Evolutionary conservation across 2,888 invertebrate genomes (phyloP).

Genomic region (Drosophila mimetica): DNA sequence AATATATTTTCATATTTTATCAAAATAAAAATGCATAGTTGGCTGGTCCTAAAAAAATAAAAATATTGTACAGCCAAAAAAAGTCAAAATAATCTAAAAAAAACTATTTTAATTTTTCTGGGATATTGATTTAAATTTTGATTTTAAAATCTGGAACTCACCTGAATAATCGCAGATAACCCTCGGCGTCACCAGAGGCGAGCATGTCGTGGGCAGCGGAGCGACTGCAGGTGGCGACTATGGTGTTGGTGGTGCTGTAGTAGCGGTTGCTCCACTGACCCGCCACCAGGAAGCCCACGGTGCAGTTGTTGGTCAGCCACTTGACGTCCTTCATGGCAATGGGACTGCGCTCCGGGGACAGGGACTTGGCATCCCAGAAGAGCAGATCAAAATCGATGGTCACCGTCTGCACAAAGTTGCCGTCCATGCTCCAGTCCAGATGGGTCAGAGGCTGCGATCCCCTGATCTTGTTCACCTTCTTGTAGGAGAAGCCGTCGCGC

Average conservation of each 20-base stretch:
- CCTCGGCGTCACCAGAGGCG: slow-evolving; percentile 94
- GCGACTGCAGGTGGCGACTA: slow-evolving; percentile 92
- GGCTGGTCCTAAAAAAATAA: too few species aligned
- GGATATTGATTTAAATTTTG: too few species aligned
- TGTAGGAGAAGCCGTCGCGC: slow-evolving; percentile 95
- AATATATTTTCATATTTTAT: not conserved
- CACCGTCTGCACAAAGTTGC: slow-evolving; percentile 93
- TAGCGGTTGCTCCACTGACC: slow-evolving; percentile 96
- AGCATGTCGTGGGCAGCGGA: slow-evolving; percentile 93
- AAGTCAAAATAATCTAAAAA: too few species aligned
- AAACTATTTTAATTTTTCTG: too few species aligned
- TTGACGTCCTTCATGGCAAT: slow-evolving; percentile 95
- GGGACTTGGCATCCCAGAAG: slow-evolving; percentile 95
- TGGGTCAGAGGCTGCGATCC: slow-evolving; percentile 94
- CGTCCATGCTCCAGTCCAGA: slow-evolving; percentile 96
- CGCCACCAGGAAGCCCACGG: slow-evolving; percentile 93
- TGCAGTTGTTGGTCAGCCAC: slow-evolving; percentile 94
- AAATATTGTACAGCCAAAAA: too few species aligned
- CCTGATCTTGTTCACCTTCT: slow-evolving; percentile 94
- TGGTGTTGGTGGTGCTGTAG: slow-evolving; percentile 93
- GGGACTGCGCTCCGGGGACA: slow-evolving; percentile 94
- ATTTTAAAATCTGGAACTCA: too few species aligned
- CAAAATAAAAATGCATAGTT: too few species aligned
- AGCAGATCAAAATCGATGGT: slow-evolving; percentile 95
- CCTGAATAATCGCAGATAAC: slow-evolving; percentile 93